Conservation (phyloP, 2,888 invertebrate genomes). For the Apotomis betuletana region DNA sequence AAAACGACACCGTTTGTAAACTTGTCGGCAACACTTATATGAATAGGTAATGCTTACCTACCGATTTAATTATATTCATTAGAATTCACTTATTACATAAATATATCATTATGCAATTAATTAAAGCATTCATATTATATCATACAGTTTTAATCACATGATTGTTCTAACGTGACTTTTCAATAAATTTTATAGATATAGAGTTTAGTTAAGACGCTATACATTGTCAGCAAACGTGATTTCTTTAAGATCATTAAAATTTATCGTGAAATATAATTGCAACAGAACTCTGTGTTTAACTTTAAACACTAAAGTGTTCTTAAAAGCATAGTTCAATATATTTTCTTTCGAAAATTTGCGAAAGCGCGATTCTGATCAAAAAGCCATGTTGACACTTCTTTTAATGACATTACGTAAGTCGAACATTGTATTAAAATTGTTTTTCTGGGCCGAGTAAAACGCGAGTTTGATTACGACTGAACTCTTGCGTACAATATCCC, state of each 20-base stretch:
- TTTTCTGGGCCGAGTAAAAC: constrained; percentile 3
- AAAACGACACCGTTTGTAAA: too few species aligned
- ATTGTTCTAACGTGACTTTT: constrained; percentile 24
- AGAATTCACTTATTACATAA: not conserved
- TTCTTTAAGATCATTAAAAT: constrained; percentile 20
- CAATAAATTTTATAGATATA: constrained; percentile 8
- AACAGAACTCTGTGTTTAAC: not conserved
- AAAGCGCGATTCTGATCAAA: not conserved
- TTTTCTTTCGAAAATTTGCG: not conserved
- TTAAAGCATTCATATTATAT: not conserved
- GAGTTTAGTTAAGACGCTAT: constrained; percentile 1
- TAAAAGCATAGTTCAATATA: not conserved
- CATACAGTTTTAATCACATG: not conserved
- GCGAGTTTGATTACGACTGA: not conserved
- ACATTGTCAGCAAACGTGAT: constrained; percentile 23
- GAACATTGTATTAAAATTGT: not conserved
- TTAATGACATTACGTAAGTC: not conserved
- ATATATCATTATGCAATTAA: constrained; percentile 4
- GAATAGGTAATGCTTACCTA: too few species aligned
- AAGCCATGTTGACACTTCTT: constrained; percentile 1
- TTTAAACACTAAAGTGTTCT: too few species aligned
- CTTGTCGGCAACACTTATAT: too few species aligned
- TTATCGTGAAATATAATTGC: constrained; percentile 16
- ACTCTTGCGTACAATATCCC: not conserved
- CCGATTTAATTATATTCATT: too few species aligned